Base-by-base conservation (phyloP, 2,113 vertebrate species). In the Notothenia coriiceps region DNA sequence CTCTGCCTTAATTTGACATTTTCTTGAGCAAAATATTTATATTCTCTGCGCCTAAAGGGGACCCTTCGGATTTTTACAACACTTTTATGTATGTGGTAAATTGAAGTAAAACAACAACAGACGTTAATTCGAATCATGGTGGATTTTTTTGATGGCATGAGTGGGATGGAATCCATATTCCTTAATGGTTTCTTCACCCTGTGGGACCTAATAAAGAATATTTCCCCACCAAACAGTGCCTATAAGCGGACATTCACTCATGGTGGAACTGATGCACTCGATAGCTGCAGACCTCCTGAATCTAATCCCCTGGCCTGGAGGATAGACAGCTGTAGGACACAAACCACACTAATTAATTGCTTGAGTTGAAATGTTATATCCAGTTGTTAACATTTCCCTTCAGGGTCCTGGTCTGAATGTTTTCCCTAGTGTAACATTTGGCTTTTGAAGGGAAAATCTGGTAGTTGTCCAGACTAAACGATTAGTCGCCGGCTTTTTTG, bases 341-440 rank as follows among this genome's bases (percentile, higher is more conserved):
- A 74, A 93, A 88, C 93, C 91, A 93, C 91, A 81, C 93, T 94
- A 94, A 96, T 96, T 94, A 96, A 95, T 95, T 93, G 93, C 91
- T 91, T 96, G 94, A 95, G 93, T 90, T 92, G 86, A 91, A 93
- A 94, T 92, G 89, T 92, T 90, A 94, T 95, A 95, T 94, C 94
- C 90, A 93, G 92, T 95, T 95, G 94, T 93, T 96, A 94, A 96
- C 93, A 89, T 88, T 81, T 93, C 92, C 92, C 94, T 90, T 78
- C 88, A 90, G 47, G 54, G 5, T 63, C 79, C 80, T 86, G 86
- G 83, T 89, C 74, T 84, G 91, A 88, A 91, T 84, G 79, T 88
- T 94, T 92, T 92, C 86, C 87, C 60, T 84, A 82, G 91, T 86
- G 92, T 80, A 76, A 91, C 91, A 90, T 82, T 84, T 93, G 88